Conservation (phyloP, 2,888 invertebrate genomes). For the Drosophila quasianomalipes region DNA sequence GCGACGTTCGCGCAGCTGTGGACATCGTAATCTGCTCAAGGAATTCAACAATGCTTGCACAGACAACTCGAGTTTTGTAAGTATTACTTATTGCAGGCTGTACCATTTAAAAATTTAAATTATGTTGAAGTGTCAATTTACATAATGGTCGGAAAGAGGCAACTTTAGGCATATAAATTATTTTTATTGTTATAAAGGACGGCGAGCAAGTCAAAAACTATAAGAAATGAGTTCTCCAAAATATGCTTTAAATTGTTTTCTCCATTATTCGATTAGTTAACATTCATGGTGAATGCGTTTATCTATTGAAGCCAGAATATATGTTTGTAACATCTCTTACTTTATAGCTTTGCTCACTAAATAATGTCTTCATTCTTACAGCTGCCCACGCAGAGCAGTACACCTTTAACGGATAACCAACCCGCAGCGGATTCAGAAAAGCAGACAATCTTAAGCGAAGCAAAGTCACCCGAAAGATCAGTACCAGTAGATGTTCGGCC, state of each 20-base stretch:
- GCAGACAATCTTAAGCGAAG: not conserved
- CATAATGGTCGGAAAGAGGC: not conserved
- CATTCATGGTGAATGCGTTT: not conserved
- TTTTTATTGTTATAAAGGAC: not conserved
- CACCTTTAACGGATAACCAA: conserved; percentile 14
- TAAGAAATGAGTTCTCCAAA: not conserved
- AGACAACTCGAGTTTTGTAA: conserved; percentile 44
- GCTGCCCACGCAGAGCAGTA: conserved; percentile 41
- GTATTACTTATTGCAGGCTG: conserved; percentile 7
- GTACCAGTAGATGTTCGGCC: not conserved
- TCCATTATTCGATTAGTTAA: not conserved
- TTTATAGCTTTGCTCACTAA: not conserved
- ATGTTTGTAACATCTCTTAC: not conserved
- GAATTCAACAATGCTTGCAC: conserved; percentile 55
- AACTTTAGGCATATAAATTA: not conserved
- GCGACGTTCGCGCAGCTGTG: conserved; percentile 64
- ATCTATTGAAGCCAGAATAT: not conserved
- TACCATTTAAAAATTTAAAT: not conserved
- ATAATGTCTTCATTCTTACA: not conserved
- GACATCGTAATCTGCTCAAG: conserved; percentile 49
- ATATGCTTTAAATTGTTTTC: not conserved
- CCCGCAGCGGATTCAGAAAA: not conserved
- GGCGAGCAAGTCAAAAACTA: not conserved
- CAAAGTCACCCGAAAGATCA: not conserved
- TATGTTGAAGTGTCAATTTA: not conserved